phyloP scores from a whole-genome alignment of 2,797 vertebrate species.

The Crenuchus spilurus region DNA sequence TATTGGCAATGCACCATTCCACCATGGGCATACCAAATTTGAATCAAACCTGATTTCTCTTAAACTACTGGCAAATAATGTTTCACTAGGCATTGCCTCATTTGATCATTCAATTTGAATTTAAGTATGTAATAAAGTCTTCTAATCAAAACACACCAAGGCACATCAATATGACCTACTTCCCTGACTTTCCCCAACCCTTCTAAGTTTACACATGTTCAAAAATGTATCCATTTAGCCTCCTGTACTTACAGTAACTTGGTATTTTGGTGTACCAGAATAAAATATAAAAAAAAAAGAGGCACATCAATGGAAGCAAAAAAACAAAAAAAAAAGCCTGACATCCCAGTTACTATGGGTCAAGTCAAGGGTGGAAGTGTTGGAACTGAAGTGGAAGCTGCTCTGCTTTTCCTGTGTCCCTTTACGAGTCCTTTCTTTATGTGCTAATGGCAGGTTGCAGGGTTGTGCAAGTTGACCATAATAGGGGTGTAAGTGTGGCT shows the following conservation, averaged over 20 bases:
- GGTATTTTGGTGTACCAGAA: conserved; percentile 23
- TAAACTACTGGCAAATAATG: background rate
- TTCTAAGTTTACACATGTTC: conserved; percentile 11
- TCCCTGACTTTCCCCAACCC: conserved; percentile 1
- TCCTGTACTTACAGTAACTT: conserved; percentile 29
- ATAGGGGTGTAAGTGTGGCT: conserved; percentile 25
- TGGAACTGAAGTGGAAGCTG: background rate
- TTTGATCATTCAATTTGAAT: conserved; percentile 55
- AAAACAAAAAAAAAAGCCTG: background rate
- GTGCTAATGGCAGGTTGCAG: background rate
- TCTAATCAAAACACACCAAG: background rate
- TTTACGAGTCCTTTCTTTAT: conserved; percentile 27
- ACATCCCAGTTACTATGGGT: conserved; percentile 13
- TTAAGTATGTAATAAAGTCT: conserved; percentile 25
- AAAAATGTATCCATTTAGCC: background rate
- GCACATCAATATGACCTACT: conserved; percentile 8
- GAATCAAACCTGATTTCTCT: background rate
- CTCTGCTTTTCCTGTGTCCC: conserved; percentile 14
- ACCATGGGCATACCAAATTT: background rate
- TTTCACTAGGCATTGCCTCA: background rate
- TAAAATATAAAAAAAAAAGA: conserved; percentile 26
- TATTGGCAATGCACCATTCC: background rate
- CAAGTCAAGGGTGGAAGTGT: conserved; percentile 9
- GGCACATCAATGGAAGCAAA: conserved; percentile 15
- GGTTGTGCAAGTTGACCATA: conserved; percentile 28